Percentiles rank a stretch among this genome's conserved stretches.
phyloP scores from a whole-genome alignment of 2,113 vertebrate genomes.

The Bubo bubo region DNA sequence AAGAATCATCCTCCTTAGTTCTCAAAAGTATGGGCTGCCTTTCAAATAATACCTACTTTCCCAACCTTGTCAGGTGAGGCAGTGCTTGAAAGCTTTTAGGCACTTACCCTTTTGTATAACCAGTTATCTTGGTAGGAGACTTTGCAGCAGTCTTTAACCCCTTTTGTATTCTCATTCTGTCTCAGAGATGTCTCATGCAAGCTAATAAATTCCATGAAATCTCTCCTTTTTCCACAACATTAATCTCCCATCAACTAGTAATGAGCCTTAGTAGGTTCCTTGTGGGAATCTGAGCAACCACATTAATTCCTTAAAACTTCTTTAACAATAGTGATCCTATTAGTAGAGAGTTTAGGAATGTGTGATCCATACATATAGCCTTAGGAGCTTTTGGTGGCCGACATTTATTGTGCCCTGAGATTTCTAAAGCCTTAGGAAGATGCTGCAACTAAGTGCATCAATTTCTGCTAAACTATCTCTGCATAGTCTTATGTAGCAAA shows the following conservation, averaged over 20 bases:
- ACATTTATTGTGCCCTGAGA: background rate
- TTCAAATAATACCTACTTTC: conserved; percentile 48
- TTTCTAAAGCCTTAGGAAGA: background rate
- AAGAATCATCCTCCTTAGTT: conserved; percentile 14
- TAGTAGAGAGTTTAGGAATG: background rate
- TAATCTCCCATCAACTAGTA: conserved; percentile 48
- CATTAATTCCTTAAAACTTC: conserved; percentile 47
- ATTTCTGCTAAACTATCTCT: background rate
- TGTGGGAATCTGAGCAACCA: background rate
- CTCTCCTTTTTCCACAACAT: conserved; percentile 52
- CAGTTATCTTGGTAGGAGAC: conserved; percentile 48
- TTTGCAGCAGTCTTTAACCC: conserved; percentile 53
- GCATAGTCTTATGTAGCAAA: background rate
- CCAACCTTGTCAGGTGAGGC: conserved; percentile 40
- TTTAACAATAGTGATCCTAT: background rate
- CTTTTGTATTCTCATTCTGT: conserved; percentile 47
- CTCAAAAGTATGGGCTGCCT: conserved; percentile 21
- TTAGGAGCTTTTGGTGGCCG: background rate
- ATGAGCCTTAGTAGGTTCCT: conserved; percentile 27
- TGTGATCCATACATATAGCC: background rate
- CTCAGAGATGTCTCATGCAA: conserved; percentile 11
- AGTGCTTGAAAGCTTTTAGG: conserved; percentile 57
- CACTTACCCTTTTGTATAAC: conserved; percentile 46
- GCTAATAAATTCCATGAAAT: conserved; percentile 46
- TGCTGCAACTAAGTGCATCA: background rate